Conservation (phyloP, 2,888 invertebrate genomes). For the Macrophya annulata region DNA sequence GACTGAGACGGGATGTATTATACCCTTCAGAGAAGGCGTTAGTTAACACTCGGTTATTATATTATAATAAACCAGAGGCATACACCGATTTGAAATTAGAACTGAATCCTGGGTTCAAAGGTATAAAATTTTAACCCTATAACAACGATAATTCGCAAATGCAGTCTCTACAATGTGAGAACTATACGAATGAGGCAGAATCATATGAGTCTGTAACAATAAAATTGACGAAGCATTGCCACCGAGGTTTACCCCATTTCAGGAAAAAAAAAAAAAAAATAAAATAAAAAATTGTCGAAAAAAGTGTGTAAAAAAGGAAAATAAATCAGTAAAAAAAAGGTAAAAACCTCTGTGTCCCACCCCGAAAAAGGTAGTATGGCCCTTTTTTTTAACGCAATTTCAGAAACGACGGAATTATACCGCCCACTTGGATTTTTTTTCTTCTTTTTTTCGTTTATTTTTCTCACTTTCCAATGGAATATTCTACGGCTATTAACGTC, state of each 20-base stretch:
- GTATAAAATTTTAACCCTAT: not conserved
- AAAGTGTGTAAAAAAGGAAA: not conserved
- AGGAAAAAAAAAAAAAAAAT: slow-evolving; percentile 57
- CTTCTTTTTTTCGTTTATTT: slow-evolving; percentile 60
- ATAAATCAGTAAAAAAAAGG: slow-evolving; percentile 58
- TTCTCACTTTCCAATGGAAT: slow-evolving; percentile 68
- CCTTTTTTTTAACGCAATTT: slow-evolving; percentile 69
- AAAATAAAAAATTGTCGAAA: slow-evolving; percentile 54
- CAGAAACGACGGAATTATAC: slow-evolving; percentile 75
- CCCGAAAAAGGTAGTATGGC: slow-evolving; percentile 56
- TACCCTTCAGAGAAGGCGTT: slow-evolving; percentile 69
- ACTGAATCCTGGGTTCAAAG: not conserved
- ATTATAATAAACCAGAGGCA: slow-evolving; percentile 64
- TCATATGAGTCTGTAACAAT: slow-evolving; percentile 67
- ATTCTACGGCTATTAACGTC: slow-evolving; percentile 71
- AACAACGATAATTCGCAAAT: not conserved
- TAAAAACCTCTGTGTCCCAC: slow-evolving; percentile 26
- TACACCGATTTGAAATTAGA: not conserved
- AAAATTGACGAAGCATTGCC: slow-evolving; percentile 62
- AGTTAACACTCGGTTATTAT: slow-evolving; percentile 72
- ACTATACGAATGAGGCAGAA: not conserved
- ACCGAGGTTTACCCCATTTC: slow-evolving; percentile 70
- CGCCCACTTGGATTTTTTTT: slow-evolving; percentile 73
- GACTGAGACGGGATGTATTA: slow-evolving; percentile 31
- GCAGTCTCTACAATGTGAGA: not conserved